Evolutionary conservation across 2,888 invertebrate genomes (phyloP), one percentile per base, ranked within the genome.

Genomic region (Homarus gammarus): DNA sequence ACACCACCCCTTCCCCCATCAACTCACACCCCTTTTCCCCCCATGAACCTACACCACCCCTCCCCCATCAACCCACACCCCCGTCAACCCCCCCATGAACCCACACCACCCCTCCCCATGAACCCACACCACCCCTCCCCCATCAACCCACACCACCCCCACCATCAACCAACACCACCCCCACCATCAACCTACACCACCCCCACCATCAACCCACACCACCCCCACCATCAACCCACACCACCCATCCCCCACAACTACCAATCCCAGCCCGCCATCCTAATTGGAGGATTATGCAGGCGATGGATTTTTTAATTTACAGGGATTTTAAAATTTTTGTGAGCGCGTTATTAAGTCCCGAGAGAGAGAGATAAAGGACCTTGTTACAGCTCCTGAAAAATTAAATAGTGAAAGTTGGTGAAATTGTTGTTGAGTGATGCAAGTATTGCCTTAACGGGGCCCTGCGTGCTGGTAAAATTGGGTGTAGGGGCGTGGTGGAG

Each of bases 271-370:
- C 10, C 36, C 5, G n/a, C 31, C 22, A 3, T 61, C 22, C 75
- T 84, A 87, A 87, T 87, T 87, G 87, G 87, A 27, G 40, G 87
- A 72, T 81, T 87, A 78, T 49, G 61, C 31, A 44, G 44, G 36
- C 56, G 49, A 40, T 27, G 40, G 40, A 33, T 87, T 87, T 87
- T 87, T 79, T 87, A 81, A 87, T 87, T 87, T 81, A 38, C 38
- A 49, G 72, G 87, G 81, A 81, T 81, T 70, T 87, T 87, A 81
- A 87, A 87, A 81, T 87, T 87, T 87, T 87, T 87, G 87, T 73
- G 72, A 87, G 72, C 27, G 56, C 40, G 56, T 87, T 87, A 87
- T 87, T 70, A 81, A 56, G 10, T 87, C 87, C 87, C 87, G 27
- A 1, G 72, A 40, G 87, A 64, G 38, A 15, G 10, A 8, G 51